Evolutionary conservation across 2,113 vertebrate genomes (phyloP).

Genomic region (Myiozetetes cayanensis): DNA sequence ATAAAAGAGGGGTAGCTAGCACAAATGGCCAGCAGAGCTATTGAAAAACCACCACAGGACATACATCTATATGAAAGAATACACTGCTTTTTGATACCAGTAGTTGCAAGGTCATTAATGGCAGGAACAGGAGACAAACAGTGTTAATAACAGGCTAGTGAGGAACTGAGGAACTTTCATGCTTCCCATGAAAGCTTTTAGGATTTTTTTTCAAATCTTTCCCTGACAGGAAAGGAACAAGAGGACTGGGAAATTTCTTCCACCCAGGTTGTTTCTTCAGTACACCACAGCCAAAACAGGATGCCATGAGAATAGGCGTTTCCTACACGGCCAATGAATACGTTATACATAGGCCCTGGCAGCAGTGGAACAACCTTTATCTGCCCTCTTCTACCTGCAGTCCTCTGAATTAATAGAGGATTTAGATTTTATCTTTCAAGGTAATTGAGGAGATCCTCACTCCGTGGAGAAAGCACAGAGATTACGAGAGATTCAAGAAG

Average conservation of each 20-base stretch:
- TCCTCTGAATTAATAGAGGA: neutral
- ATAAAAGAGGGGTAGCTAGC: neutral
- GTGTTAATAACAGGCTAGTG: constrained; percentile 58
- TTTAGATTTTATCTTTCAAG: neutral
- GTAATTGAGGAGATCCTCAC: neutral
- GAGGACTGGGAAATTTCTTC: neutral
- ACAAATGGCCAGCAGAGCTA: constrained; percentile 55
- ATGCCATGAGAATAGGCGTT: neutral
- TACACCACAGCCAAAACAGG: neutral
- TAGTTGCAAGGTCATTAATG: constrained; percentile 58
- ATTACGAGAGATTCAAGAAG: neutral
- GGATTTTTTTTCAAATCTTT: constrained; percentile 53
- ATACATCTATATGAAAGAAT: constrained; percentile 14
- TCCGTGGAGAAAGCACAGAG: neutral
- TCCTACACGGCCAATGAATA: neutral
- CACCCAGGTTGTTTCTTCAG: neutral
- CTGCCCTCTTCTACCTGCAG: neutral
- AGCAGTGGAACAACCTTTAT: neutral
- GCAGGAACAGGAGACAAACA: constrained; percentile 51
- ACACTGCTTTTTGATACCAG: neutral
- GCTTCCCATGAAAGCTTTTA: constrained; percentile 39
- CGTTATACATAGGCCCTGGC: neutral
- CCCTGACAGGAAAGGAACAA: neutral
- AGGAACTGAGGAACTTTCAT: neutral
- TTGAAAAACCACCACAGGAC: constrained; percentile 58